Percentiles rank a stretch among this genome's conserved stretches.
phyloP scores from a whole-genome alignment of 2,888 invertebrate species.

The Fragum sueziense region DNA sequence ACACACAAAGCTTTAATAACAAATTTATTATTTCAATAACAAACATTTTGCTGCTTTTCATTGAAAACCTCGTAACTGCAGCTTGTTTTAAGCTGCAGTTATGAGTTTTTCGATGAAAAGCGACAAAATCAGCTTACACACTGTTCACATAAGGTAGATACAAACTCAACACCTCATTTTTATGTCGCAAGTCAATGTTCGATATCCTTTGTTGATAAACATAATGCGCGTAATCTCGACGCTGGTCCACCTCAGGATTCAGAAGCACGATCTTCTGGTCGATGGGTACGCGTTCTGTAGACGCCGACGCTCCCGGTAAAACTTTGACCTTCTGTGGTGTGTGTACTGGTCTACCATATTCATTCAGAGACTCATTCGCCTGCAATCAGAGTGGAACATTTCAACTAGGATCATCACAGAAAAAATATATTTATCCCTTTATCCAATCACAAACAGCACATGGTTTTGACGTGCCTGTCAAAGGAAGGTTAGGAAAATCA shows the following conservation, averaged over 20 bases:
- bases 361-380: slow-evolving; percentile 72
- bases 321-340: slow-evolving; percentile 75
- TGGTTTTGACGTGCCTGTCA: no score
- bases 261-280: slow-evolving; percentile 45
- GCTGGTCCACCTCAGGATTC: slow-evolving; percentile 70
- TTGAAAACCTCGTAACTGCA: no score
- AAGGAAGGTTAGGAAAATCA: no score
- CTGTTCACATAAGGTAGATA: slow-evolving; percentile 76
- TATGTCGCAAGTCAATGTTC: slow-evolving; percentile 69
- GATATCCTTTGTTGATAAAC: slow-evolving; percentile 73
- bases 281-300: slow-evolving; percentile 68
- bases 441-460: no score
- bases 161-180: slow-evolving; percentile 71
- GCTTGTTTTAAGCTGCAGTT: no score
- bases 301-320: slow-evolving; percentile 67
- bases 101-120: no score
- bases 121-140: slow-evolving; percentile 25
- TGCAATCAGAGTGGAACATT: no score
- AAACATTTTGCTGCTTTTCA: no score
- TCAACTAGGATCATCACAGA: no score
- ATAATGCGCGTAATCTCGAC: slow-evolving; percentile 77
- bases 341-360: slow-evolving; percentile 67
- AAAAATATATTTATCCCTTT: no score
- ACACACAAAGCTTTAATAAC: background rate
- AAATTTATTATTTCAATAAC: no score